These are phyloP conservation scores for Cyphomyrus plagiostoma DNA, from an alignment of 2,113 vertebrate genomes.

Conservation along the genomic window DNA sequence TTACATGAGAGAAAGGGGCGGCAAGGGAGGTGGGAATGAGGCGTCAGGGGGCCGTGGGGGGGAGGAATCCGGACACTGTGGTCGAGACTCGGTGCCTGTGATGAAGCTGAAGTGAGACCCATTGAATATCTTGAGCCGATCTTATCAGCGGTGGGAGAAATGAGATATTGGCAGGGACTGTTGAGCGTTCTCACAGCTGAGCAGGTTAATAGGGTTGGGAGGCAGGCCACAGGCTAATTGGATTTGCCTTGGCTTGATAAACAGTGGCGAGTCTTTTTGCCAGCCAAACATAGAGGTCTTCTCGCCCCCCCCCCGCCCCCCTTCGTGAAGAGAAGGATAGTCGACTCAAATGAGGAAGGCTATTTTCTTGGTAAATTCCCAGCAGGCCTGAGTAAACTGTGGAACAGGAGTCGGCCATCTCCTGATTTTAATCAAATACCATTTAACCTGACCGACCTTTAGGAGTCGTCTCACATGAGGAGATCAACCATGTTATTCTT, in stretches of 20 bases:
- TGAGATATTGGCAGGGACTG: conserved; percentile 94
- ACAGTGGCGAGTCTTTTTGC: conserved; percentile 73
- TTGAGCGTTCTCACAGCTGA: conserved; percentile 81
- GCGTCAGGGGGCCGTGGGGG: conserved; percentile 31
- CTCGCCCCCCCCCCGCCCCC: conserved; percentile 34
- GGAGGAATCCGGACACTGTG: conserved; percentile 52
- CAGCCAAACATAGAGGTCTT: conserved; percentile 59
- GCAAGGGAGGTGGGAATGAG: conserved; percentile 41
- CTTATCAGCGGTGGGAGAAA: conserved; percentile 86
- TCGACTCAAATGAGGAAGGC: conserved; percentile 38
- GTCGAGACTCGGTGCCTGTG: conserved; percentile 66
- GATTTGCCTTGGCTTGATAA: conserved; percentile 91
- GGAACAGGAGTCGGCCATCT: conserved; percentile 59
- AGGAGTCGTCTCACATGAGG: conserved; percentile 61
- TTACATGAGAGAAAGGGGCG: conserved; percentile 50
- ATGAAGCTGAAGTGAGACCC: conserved; percentile 76
- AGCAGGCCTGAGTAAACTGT: conserved; percentile 47
- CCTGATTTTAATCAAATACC: conserved; percentile 75
- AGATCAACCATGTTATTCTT: conserved; percentile 53
- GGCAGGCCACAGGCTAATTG: conserved; percentile 92
- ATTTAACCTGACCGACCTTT: conserved; percentile 69
- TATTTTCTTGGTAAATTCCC: conserved; percentile 59
- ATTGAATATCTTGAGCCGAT: conserved; percentile 87
- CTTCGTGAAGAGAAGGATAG: conserved; percentile 26
- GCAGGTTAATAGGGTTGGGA: conserved; percentile 93